Percentiles rank a stretch among this genome's conserved stretches.
Conservation (phyloP, 1,140 invertebrate species). For the Ctenoplectra terminalis region DNA sequence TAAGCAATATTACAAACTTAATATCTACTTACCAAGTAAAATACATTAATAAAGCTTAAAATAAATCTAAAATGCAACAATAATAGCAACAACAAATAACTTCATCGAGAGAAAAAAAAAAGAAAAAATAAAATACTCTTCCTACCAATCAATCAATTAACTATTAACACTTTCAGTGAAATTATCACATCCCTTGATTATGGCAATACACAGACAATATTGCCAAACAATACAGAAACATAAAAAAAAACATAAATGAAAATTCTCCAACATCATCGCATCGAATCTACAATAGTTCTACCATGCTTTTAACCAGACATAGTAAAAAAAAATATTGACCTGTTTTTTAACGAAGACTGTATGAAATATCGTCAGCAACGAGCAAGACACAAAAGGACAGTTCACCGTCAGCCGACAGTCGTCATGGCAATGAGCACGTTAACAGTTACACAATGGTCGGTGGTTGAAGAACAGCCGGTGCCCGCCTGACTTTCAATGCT, state of each 20-base stretch:
- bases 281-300: not conserved
- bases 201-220: not conserved
- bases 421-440: constrained; percentile 33
- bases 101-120: not conserved
- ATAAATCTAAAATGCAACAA: constrained; percentile 2
- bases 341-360: not conserved
- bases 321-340: not conserved
- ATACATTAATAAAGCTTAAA: not conserved
- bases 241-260: not conserved
- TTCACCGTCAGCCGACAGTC: not conserved
- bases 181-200: constrained; percentile 6
- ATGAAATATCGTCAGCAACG: not conserved
- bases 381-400: not conserved
- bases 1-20: not conserved
- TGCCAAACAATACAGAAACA: not conserved
- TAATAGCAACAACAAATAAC: constrained; percentile 24
- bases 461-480: constrained; percentile 79
- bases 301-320: not conserved
- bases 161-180: not conserved
- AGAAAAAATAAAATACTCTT: not conserved
- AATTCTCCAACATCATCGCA: not conserved
- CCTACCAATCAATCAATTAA: not conserved
- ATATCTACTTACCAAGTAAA: not conserved
- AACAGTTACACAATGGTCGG: constrained; percentile 79
- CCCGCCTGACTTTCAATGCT: constrained; percentile 80